Percentiles rank a stretch among this genome's conserved stretches.
These are phyloP conservation scores for Tetranychus urticae DNA, from an alignment of 1,140 invertebrate species.

Conservation along the genomic window DNA sequence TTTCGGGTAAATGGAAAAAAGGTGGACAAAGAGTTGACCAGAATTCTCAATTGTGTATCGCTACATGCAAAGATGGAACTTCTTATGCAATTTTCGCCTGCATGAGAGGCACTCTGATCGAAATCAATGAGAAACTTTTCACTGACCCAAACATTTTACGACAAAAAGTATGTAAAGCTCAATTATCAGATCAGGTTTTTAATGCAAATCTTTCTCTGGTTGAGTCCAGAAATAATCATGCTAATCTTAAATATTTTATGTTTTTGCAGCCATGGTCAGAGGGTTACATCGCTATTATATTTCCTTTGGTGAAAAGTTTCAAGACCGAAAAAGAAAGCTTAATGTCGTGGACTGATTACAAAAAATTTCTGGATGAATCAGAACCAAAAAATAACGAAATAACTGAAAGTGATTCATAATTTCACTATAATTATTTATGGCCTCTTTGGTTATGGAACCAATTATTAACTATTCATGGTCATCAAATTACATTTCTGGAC, in stretches of 20 bases:
- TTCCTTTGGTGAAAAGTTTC: background rate
- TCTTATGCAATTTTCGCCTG: background rate
- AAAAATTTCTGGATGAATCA: too few relatives aligned
- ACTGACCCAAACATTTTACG: background rate
- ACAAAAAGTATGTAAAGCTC: background rate
- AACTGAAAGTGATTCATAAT: too few relatives aligned
- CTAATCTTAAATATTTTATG: too few relatives aligned
- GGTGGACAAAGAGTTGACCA: slow-evolving; percentile 5
- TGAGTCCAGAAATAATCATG: too few relatives aligned
- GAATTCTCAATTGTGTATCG: background rate
- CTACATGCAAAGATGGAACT: background rate
- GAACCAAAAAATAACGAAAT: too few relatives aligned
- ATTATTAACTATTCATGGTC: too few relatives aligned
- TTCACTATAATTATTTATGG: too few relatives aligned
- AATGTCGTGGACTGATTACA: background rate
- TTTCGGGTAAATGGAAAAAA: slow-evolving; percentile 6
- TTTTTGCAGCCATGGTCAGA: background rate
- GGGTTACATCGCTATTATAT: background rate
- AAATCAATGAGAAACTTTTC: slow-evolving; percentile 1
- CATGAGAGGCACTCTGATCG: background rate
- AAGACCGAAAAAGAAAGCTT: background rate
- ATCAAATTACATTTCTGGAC: too few relatives aligned
- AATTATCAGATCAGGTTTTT: background rate
- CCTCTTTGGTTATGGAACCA: too few relatives aligned
- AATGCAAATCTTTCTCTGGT: too few relatives aligned